Evolutionary conservation across 1,140 invertebrate genomes (phyloP).

Genomic region (Ericerus pela): DNA sequence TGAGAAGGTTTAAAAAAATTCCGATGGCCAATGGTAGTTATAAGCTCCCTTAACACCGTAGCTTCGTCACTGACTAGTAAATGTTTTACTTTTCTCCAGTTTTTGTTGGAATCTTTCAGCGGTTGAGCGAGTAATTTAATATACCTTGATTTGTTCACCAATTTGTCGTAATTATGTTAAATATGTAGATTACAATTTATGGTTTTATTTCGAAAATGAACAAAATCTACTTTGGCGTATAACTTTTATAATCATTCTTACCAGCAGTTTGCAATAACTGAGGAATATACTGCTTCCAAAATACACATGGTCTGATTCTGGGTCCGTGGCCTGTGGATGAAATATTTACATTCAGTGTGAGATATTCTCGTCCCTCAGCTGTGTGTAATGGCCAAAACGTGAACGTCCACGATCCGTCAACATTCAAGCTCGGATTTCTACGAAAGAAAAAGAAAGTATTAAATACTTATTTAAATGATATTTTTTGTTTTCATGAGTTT

Average conservation of each 20-base stretch:
- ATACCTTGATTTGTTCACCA: too few species aligned
- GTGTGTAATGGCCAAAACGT: conserved; percentile 78
- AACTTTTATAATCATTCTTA: neutral
- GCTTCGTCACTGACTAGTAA: too few species aligned
- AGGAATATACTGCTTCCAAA: conserved; percentile 91
- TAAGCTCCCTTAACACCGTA: too few species aligned
- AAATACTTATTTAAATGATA: too few species aligned
- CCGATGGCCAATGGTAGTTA: too few species aligned
- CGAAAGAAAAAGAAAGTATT: conserved; percentile 19
- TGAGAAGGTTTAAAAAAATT: too few species aligned
- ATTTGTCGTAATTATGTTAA: too few species aligned
- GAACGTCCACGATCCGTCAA: conserved; percentile 40
- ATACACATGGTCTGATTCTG: conserved; percentile 79
- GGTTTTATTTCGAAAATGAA: neutral
- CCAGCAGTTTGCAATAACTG: conserved; percentile 31
- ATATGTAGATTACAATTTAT: neutral
- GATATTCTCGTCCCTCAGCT: conserved; percentile 61
- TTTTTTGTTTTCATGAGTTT: too few species aligned
- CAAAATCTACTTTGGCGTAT: too few species aligned
- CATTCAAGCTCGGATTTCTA: conserved; percentile 49
- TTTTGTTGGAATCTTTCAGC: too few species aligned
- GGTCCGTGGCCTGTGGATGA: conserved; percentile 68
- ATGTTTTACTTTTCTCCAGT: too few species aligned
- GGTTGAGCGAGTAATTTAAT: too few species aligned
- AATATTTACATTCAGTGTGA: conserved; percentile 65